A percentile compares a stretch with the other conserved stretches of the same genome.
Evolutionary conservation across 2,797 vertebrate genomes (phyloP).

Genomic region (Lepus oiostolus): DNA sequence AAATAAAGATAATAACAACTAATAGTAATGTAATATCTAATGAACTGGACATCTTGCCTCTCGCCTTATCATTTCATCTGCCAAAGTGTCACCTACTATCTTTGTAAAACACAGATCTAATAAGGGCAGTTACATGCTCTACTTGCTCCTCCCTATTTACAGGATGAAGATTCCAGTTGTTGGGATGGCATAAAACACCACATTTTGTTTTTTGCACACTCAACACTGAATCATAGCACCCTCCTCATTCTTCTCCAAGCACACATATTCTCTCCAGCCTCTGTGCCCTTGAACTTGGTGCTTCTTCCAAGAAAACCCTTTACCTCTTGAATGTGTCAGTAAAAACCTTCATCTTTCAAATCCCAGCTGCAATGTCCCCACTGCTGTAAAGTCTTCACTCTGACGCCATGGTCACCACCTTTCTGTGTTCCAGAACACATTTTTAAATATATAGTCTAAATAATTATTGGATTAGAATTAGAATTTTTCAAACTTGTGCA

Average conservation of each 20-base stretch:
- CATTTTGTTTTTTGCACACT: neutral
- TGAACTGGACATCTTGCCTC: neutral
- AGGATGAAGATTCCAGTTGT: slow-evolving; percentile 10
- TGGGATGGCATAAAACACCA: neutral
- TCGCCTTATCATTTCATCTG: neutral
- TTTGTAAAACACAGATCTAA: slow-evolving; percentile 30
- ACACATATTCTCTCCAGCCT: neutral
- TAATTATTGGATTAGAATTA: neutral
- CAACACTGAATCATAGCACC: neutral
- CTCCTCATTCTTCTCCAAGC: neutral
- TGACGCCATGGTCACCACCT: neutral
- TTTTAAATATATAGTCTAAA: neutral
- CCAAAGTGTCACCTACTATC: neutral
- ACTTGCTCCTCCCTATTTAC: neutral
- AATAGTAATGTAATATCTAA: neutral
- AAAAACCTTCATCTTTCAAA: slow-evolving; percentile 18
- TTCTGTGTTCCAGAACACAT: neutral
- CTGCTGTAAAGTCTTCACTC: neutral
- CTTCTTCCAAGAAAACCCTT: neutral
- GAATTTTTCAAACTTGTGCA: neutral
- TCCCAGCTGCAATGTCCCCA: neutral
- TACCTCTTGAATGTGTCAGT: neutral
- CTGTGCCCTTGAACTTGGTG: neutral
- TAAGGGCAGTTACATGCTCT: neutral
- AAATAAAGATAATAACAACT: neutral